phyloP scores from a whole-genome alignment of 2,888 invertebrate species.

The Agonum fuliginosum region DNA sequence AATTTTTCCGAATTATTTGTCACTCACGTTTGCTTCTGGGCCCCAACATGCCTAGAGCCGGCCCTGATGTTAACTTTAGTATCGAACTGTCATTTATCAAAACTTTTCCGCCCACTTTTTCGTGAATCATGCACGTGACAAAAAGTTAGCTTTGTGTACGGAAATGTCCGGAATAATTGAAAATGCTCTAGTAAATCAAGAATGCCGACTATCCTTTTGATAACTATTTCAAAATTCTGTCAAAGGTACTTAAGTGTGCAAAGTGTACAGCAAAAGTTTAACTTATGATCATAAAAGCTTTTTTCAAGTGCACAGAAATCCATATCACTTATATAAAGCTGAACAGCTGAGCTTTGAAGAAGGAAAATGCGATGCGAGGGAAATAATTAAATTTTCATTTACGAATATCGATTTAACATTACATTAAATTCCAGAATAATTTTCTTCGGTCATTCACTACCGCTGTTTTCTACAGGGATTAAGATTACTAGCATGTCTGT shows the following conservation, averaged over 20 bases:
- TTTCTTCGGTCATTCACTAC: no score
- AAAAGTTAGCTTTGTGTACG: background rate
- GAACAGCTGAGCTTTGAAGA: conserved; percentile 26
- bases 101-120: background rate
- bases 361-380: background rate
- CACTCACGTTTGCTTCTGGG: no score
- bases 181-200: background rate
- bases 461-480: no score
- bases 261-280: conserved; percentile 19
- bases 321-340: conserved; percentile 1
- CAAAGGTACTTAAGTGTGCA: background rate
- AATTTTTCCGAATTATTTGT: no score
- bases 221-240: conserved; percentile 17
- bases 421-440: background rate
- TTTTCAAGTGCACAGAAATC: conserved; percentile 19
- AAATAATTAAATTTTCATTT: conserved; percentile 30
- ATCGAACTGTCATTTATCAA: conserved; percentile 23
- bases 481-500: no score
- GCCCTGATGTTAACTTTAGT: no score
- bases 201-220: background rate
- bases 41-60: no score
- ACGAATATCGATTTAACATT: conserved; percentile 8
- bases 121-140: background rate
- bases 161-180: background rate
- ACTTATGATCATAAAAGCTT: conserved; percentile 32